Evolutionary conservation across 2,797 vertebrate species (phyloP), one percentile per base, ranked within the genome.

Genomic region (Antennarius maculatus): DNA sequence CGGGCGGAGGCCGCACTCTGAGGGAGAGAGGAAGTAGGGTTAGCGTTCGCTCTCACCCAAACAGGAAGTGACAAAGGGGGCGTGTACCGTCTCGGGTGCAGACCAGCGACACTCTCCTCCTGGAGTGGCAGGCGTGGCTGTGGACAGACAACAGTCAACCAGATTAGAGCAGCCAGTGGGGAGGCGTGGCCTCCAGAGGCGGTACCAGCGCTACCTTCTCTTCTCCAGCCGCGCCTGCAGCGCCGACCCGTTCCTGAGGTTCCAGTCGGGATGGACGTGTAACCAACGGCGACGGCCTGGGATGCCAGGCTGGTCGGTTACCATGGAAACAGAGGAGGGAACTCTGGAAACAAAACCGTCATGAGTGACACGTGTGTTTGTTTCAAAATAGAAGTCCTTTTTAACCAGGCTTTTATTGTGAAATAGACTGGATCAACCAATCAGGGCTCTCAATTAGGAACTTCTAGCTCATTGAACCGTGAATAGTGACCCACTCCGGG

Each of bases 1-100:
- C 0, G 95, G 95, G 0, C 96, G 95, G 13, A 76, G 92, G 7
- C 97, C 97, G 15, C 97, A 98, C 37, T 96, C 97, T 99, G 72
- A 34, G 18, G 13, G 42, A 15, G 42, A 15, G 42, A 15, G 42
- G 42, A 13, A 13, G 42, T 10, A 2, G 9, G 9, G 37, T 39
- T 8, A 39, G 11, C 15, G 23, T 11, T 28, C 13, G 27, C 14
- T 28, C 13, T 34, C 5, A 34, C 31, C 5, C 5, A 5, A 34
- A 34, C 5, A 34, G 31, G 31, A 12, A 50, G 27, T 5, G 6
- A 15, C 15, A 2, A 23, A 49, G 11, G 3, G 10, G 0, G n/a
- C 10, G 3, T 84, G 92, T 90, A 98, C 97, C 96, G 93, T 94
- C 93, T 90, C 91, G 93, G 84, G 89, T 57, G 37, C 97, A 99